These are phyloP conservation scores for Manis javanica DNA, from an alignment of 2,797 vertebrate genomes.

Conservation along the genomic window DNA sequence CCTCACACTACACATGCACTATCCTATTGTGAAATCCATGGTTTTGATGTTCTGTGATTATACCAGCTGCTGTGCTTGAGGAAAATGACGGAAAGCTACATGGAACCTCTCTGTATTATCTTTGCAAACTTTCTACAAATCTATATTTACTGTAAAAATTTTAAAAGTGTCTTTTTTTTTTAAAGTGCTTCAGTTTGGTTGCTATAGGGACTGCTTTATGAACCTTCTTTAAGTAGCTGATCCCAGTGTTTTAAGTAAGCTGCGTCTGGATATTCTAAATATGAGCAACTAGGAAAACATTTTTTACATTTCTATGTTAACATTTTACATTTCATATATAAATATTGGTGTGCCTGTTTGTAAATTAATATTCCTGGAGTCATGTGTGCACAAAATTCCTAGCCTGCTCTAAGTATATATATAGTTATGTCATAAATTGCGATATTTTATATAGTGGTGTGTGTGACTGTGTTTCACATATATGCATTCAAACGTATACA, in stretches of 20 bases:
- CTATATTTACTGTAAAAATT: not conserved
- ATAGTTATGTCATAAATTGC: not conserved
- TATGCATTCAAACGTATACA: not conserved
- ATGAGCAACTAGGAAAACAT: not conserved
- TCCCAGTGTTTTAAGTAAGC: not conserved
- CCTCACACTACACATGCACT: not conserved
- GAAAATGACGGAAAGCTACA: not conserved
- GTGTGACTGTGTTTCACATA: not conserved
- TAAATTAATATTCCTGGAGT: not conserved
- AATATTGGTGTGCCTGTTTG: not conserved
- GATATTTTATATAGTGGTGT: not conserved
- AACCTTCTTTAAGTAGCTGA: not conserved
- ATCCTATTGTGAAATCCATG: not conserved
- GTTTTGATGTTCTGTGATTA: not conserved
- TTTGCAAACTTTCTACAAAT: not conserved
- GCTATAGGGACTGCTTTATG: not conserved
- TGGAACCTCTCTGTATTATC: not conserved
- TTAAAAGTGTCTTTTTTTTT: not conserved
- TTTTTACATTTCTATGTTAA: not conserved
- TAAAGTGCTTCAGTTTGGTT: not conserved
- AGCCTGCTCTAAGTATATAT: not conserved
- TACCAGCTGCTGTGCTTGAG: not conserved
- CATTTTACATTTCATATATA: not conserved
- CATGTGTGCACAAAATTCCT: not conserved
- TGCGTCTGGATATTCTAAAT: not conserved